These are phyloP conservation scores for Psilopsiagon aurifrons DNA, from an alignment of 2,113 vertebrate genomes.

Conservation along the genomic window DNA sequence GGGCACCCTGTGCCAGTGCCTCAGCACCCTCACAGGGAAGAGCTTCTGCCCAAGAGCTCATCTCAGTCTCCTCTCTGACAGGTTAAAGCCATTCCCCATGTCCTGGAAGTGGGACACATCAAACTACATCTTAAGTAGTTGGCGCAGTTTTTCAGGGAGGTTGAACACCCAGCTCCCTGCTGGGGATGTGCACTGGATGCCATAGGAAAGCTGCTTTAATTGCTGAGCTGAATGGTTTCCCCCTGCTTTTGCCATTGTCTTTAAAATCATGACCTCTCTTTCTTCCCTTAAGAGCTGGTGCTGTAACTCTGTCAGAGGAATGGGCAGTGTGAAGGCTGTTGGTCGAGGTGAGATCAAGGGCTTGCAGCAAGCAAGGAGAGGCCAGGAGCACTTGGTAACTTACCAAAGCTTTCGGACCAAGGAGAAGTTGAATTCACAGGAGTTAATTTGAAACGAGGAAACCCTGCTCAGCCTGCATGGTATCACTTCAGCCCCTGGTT, in stretches of 20 bases:
- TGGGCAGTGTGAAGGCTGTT: background rate
- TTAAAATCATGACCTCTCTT: background rate
- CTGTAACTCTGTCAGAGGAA: background rate
- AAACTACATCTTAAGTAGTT: background rate
- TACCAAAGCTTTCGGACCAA: background rate
- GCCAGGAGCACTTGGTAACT: background rate
- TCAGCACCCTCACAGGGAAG: background rate
- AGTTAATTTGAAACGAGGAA: background rate
- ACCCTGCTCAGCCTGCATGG: background rate
- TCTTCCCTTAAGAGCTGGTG: background rate
- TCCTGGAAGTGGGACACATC: background rate
- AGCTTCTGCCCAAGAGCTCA: background rate
- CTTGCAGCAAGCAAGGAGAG: background rate
- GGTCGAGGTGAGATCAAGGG: background rate
- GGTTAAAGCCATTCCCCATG: background rate
- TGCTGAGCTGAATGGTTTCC: background rate
- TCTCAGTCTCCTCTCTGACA: background rate
- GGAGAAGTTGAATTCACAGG: background rate
- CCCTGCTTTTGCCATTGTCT: background rate
- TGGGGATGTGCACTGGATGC: background rate
- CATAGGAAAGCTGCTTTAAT: background rate
- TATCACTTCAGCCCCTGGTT: slow-evolving; percentile 28
- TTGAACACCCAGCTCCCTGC: background rate
- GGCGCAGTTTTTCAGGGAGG: background rate
- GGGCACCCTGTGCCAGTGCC: no score